These are phyloP conservation scores for Andrena minutula DNA, from an alignment of 2,888 invertebrate genomes.

Conservation along the genomic window DNA sequence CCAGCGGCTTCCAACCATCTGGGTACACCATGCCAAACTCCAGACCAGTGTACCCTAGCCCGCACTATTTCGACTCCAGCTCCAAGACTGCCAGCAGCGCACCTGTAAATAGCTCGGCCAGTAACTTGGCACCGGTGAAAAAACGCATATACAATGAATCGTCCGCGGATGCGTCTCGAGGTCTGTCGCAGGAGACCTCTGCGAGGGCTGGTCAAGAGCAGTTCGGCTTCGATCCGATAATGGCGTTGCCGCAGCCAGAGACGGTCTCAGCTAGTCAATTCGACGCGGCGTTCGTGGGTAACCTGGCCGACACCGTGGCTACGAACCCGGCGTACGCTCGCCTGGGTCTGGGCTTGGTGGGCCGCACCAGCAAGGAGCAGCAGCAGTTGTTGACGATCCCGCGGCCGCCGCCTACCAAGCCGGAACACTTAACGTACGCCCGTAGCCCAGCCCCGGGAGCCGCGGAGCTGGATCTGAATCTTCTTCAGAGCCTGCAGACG, in stretches of 20 bases:
- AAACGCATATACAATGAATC: constrained; percentile 82
- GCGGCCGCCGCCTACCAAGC: constrained; percentile 82
- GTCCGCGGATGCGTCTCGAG: constrained; percentile 62
- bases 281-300: constrained; percentile 80
- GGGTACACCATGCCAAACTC: constrained; percentile 81
- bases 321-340: constrained; percentile 81
- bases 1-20: constrained; percentile 80
- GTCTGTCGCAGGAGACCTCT: constrained; percentile 72
- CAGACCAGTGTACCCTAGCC: constrained; percentile 81
- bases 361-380: constrained; percentile 79
- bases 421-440: constrained; percentile 79
- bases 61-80: constrained; percentile 81
- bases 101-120: constrained; percentile 59
- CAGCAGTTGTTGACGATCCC: constrained; percentile 81
- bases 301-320: constrained; percentile 78
- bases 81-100: constrained; percentile 67
- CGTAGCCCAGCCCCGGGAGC: constrained; percentile 71
- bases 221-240: constrained; percentile 81
- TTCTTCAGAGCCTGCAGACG: constrained; percentile 80
- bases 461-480: constrained; percentile 80
- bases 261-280: constrained; percentile 78
- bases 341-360: constrained; percentile 80
- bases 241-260: constrained; percentile 77
- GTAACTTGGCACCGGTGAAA: constrained; percentile 79
- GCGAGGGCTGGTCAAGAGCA: constrained; percentile 77